These are phyloP conservation scores for Trichosurus vulpecula DNA, from an alignment of 2,797 vertebrate genomes.

Conservation along the genomic window DNA sequence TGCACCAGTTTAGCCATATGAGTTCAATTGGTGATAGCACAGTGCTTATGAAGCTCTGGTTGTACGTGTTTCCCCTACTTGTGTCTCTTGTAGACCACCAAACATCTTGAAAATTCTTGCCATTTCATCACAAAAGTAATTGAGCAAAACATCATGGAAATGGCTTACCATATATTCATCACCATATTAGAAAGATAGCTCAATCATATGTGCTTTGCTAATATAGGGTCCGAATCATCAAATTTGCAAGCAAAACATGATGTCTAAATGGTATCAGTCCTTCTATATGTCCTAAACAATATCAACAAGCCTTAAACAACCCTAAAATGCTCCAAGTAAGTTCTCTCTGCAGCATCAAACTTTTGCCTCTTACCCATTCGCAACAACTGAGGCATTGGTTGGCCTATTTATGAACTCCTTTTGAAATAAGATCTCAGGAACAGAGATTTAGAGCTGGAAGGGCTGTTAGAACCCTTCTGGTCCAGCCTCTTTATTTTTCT, in stretches of 20 bases:
- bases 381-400: neutral
- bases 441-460: neutral
- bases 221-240: neutral
- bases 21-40: neutral
- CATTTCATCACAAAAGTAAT: neutral
- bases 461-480: neutral
- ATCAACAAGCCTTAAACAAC: neutral
- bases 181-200: conserved; percentile 20
- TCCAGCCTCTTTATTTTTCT: neutral
- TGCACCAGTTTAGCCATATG: neutral
- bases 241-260: neutral
- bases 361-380: neutral
- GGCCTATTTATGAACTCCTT: neutral
- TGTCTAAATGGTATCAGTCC: neutral
- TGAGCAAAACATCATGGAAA: neutral
- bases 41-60: neutral
- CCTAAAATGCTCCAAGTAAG: neutral
- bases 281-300: neutral
- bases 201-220: neutral
- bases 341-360: neutral
- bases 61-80: neutral
- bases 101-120: neutral
- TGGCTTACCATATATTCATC: neutral
- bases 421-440: neutral
- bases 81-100: neutral